phyloP scores from a whole-genome alignment of 2,113 vertebrate species.

The Oryzias curvinotus region DNA sequence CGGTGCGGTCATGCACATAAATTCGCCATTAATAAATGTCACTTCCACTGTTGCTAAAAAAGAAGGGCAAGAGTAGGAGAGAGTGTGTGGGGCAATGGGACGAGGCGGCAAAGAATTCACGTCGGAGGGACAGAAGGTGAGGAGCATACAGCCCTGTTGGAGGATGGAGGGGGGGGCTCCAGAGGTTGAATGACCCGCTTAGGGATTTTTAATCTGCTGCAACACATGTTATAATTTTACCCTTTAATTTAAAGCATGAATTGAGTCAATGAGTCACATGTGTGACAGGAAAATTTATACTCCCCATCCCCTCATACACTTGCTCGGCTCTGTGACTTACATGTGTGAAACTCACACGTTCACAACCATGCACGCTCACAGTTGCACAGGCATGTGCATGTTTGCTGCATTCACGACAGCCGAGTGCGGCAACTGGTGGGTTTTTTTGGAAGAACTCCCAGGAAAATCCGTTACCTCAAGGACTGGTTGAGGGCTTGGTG shows the following conservation, averaged over 20 bases:
- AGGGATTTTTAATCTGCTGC: conserved; percentile 48
- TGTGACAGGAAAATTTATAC: conserved; percentile 39
- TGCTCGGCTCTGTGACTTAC: conserved; percentile 27
- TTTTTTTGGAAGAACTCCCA: conserved; percentile 60
- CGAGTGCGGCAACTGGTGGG: conserved; percentile 58
- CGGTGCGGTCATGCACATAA: conserved; percentile 72
- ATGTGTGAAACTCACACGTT: conserved; percentile 32
- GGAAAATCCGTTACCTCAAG: conserved; percentile 56
- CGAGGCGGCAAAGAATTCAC: conserved; percentile 43
- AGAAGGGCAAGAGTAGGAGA: conserved; percentile 49
- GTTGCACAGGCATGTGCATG: conserved; percentile 10
- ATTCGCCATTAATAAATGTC: conserved; percentile 78
- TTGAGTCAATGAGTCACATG: conserved; percentile 52
- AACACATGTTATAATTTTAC: conserved; percentile 65
- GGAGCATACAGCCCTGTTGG: conserved; percentile 51
- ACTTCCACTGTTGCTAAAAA: conserved; percentile 67
- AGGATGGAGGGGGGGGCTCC: conserved; percentile 29
- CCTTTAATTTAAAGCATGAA: conserved; percentile 34
- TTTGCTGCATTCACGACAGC: conserved; percentile 42
- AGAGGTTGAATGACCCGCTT: conserved; percentile 32
- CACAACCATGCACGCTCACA: conserved; percentile 3
- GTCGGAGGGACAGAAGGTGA: conserved; percentile 67
- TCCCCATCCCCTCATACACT: conserved; percentile 27
- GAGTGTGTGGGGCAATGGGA: conserved; percentile 26
- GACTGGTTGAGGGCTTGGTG: conserved; percentile 34